Percentiles rank a stretch among this genome's conserved stretches.
These are phyloP conservation scores for Gadus chalcogrammus DNA, from an alignment of 2,113 vertebrate genomes.

Conservation along the genomic window DNA sequence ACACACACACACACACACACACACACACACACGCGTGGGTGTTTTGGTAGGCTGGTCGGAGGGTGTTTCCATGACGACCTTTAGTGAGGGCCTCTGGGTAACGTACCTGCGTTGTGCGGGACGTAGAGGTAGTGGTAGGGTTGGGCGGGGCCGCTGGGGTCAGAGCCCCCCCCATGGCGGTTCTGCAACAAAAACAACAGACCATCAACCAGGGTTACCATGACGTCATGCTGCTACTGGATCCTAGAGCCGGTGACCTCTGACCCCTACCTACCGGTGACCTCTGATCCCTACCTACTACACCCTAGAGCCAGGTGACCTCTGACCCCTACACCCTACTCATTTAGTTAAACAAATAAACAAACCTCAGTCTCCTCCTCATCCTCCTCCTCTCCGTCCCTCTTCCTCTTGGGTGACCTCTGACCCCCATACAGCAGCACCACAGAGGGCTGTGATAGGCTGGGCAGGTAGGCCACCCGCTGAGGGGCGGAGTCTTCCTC, in stretches of 20 bases:
- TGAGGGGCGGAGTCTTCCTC: conserved; percentile 22
- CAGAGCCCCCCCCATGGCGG: background rate
- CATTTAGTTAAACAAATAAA: background rate
- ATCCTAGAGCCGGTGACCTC: no score
- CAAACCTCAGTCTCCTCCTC: conserved; percentile 55
- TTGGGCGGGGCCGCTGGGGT: conserved; percentile 49
- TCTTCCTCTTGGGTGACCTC: conserved; percentile 57
- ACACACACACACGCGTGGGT: background rate
- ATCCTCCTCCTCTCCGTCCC: conserved; percentile 44
- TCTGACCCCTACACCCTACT: no score
- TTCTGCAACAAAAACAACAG: background rate
- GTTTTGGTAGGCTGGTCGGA: background rate
- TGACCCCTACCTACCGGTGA: no score
- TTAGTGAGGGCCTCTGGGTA: no score
- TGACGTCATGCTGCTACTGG: conserved; percentile 37
- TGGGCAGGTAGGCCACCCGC: conserved; percentile 73
- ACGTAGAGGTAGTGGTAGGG: conserved; percentile 82
- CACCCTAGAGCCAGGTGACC: no score
- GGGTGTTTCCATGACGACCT: background rate
- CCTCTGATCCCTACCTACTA: no score
- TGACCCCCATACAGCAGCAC: conserved; percentile 77
- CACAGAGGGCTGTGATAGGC: conserved; percentile 79
- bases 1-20: background rate
- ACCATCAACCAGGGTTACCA: background rate
- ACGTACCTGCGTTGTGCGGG: conserved; percentile 79